Conservation (phyloP, 2,797 vertebrate genomes). For the Ispidina lecontei region DNA sequence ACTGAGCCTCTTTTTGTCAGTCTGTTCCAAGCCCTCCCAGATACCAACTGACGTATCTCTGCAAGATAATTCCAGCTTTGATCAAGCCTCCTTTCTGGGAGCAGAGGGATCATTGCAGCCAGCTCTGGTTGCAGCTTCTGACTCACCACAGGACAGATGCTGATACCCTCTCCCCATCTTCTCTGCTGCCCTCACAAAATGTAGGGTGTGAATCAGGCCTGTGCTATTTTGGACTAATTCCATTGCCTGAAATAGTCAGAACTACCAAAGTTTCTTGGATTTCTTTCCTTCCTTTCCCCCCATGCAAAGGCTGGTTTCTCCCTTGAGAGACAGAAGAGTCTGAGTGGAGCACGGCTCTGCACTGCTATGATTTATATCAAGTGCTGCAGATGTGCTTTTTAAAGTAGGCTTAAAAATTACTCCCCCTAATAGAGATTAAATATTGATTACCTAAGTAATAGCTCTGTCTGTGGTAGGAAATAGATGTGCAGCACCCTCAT, state of each 20-base stretch:
- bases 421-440: constrained; percentile 60
- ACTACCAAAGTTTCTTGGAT: background rate
- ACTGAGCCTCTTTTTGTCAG: background rate
- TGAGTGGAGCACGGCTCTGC: background rate
- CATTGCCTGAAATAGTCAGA: background rate
- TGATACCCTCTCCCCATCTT: background rate
- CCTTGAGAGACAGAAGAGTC: background rate
- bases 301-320: background rate
- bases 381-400: background rate
- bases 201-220: background rate
- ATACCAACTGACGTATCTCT: background rate
- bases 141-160: background rate
- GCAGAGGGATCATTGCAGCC: background rate
- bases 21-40: background rate
- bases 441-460: constrained; percentile 64
- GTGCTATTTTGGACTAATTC: background rate
- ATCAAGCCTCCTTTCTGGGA: background rate
- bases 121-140: background rate
- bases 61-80: background rate
- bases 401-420: constrained; percentile 44
- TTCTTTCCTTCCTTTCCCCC: background rate
- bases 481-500: background rate
- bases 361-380: constrained; percentile 26
- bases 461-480: constrained; percentile 38
- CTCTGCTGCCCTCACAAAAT: background rate